Base-by-base conservation (phyloP, 1,140 invertebrate genomes). In the Asbolus verrucosus region DNA sequence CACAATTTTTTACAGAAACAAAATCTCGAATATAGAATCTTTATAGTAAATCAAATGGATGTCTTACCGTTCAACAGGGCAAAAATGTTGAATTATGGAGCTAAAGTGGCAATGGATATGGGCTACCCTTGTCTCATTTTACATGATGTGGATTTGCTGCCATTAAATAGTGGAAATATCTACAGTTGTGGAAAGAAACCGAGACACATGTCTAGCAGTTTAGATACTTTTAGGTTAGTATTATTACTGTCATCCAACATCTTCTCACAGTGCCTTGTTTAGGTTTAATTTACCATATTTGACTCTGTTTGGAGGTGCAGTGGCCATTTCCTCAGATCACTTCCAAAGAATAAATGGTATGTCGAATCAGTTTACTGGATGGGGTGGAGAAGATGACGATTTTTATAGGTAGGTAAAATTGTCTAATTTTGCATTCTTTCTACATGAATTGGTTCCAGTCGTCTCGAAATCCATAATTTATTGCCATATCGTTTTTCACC, bases 91-190 rank as follows among this genome's bases (percentile, higher is more conserved):
- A 98, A 99, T 80, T 90, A 96, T 71, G 97, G 95, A 0, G 96
- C 94, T 71, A 81, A 86, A 2, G 90, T 94, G 76, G 93, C 94
- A 0, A 86, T 88, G 24, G 87, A 86, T 65, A 81, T 84, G 41
- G 87, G 89, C 43, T 95, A 90, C 82, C 89, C 94, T 16, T 99
- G 97, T 79, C 89, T 97, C 43, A 90, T 98, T 54, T 92, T 99
- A 76, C 96, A 98, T 82, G 96, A 99, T 80, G 93, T 98, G 36
- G 96, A 99, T 84, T 82, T 98, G 13, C 85, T 98, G 65, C 97
- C 97, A 6, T 86, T 97, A 72, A 94, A 94, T 82, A 87, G 89
- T 63, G 88, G 91, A 1, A 98, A 98, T 83, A 87, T 97, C 43
- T 99, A 98, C 83, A 92, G 91, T 9, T 99, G 97, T 80, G 91